Conservation (phyloP, 1,140 invertebrate genomes). For the Carcinoscorpius rotundicauda region DNA sequence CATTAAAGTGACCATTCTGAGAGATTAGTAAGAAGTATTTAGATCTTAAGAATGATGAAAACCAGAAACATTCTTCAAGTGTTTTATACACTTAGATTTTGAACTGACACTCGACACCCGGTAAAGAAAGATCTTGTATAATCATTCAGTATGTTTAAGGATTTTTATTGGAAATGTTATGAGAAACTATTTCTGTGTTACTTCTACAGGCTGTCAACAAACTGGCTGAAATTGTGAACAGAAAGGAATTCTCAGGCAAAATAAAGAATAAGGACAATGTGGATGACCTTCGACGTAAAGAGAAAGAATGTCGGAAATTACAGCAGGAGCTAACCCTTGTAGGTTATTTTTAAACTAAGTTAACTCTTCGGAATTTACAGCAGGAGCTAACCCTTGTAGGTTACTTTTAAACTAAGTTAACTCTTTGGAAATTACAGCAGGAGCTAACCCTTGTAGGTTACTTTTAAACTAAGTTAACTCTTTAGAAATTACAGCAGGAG, state of each 20-base stretch:
- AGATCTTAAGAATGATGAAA: too few species aligned
- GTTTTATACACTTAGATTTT: too few species aligned
- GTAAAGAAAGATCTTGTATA: too few species aligned
- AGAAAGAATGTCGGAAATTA: conserved; percentile 86
- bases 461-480: too few species aligned
- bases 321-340: conserved; percentile 88
- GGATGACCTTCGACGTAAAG: conserved; percentile 71
- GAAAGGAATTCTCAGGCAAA: conserved; percentile 53
- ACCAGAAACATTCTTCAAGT: too few species aligned
- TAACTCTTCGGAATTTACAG: conserved; percentile 79
- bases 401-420: too few species aligned
- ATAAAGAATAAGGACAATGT: conserved; percentile 42
- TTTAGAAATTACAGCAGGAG: conserved; percentile 86
- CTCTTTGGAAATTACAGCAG: conserved; percentile 83
- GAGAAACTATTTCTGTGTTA: too few species aligned
- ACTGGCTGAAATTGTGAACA: conserved; percentile 90
- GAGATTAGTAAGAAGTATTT: too few species aligned
- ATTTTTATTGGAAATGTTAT: too few species aligned
- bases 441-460: conserved; percentile 64
- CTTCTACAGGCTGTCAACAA: conserved; percentile 79
- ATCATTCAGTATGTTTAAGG: too few species aligned
- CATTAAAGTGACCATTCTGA: too few species aligned
- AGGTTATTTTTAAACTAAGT: conserved; percentile 23
- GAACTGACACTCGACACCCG: too few species aligned
- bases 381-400: conserved; percentile 76